These are phyloP conservation scores for Panthera leo DNA, from an alignment of 2,113 vertebrate species.

Conservation along the genomic window DNA sequence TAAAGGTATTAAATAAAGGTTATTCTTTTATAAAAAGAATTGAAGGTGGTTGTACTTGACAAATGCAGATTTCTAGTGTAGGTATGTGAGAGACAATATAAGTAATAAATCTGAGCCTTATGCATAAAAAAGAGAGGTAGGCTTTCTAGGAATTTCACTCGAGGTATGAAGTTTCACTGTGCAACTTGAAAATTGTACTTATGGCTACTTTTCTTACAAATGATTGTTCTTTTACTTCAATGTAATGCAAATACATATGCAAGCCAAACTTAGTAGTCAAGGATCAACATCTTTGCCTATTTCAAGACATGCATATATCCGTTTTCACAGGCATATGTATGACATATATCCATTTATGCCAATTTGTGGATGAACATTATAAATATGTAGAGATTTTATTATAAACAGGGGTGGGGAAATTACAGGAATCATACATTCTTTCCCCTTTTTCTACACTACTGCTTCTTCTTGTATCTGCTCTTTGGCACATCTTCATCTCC, in stretches of 20 bases:
- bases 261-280: not conserved
- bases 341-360: not conserved
- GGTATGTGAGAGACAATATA: slow-evolving; percentile 76
- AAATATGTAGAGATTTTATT: not conserved
- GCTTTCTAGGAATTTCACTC: slow-evolving; percentile 58
- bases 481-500: not conserved
- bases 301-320: not conserved
- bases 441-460: not conserved
- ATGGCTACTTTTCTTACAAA: not conserved
- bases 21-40: not conserved
- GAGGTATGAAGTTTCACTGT: slow-evolving; percentile 8
- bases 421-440: not conserved
- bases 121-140: slow-evolving; percentile 60
- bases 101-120: slow-evolving; percentile 66
- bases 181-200: slow-evolving; percentile 54
- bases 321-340: not conserved
- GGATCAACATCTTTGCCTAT: not conserved
- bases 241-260: not conserved
- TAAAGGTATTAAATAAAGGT: not conserved
- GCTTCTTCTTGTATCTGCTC: not conserved
- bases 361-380: not conserved
- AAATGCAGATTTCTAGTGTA: slow-evolving; percentile 73
- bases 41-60: not conserved
- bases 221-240: not conserved
- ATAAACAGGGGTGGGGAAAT: not conserved